Evolutionary conservation across 2,113 vertebrate genomes (phyloP), one percentile per base, ranked within the genome.

Genomic region (Haplochromis burtoni): DNA sequence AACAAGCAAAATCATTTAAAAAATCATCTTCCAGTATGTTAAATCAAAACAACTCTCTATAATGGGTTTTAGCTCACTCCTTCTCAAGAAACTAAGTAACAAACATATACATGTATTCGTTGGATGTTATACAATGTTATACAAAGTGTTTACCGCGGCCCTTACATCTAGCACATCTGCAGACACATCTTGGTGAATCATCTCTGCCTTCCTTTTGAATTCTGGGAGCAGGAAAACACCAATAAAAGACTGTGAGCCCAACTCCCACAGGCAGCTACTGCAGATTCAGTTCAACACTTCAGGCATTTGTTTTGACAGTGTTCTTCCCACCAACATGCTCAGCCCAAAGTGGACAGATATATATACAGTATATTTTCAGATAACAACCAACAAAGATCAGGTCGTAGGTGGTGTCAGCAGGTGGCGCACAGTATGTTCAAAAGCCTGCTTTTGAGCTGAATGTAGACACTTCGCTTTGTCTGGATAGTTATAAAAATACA

Each of bases 261-360:
- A 80, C 89, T 93, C 89, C 92, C 91, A 93, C 84, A 76, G 88
- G 85, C 87, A 81, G 54, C 88, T 59, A 83, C 86, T 87, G 86
- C 84, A 89, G 71, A 88, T 88, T 85, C 80, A 76, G 87, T 92
- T 87, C 84, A 91, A 87, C 76, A 89, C 89, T 93, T 91, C 26
- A 89, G 87, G 66, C 87, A 51, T 91, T 91, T 92, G 88, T 90
- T 91, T 85, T 91, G 85, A 94, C 91, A 89, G 49, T 55, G 81
- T 85, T 87, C 86, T 86, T 54, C 42, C 63, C 51, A 83, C 57
- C 45, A 49, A 86, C 83, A 81, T 9, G 38, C 81, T 59, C 81
- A 92, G 81, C 53, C 85, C 21, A 80, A 85, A 89, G 71, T 68
- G 81, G 87, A 88, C 83, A 49, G 19, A 84, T 68, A 85, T 40